phyloP scores from a whole-genome alignment of 2,888 invertebrate species.

The Ypsolopha scabrella region DNA sequence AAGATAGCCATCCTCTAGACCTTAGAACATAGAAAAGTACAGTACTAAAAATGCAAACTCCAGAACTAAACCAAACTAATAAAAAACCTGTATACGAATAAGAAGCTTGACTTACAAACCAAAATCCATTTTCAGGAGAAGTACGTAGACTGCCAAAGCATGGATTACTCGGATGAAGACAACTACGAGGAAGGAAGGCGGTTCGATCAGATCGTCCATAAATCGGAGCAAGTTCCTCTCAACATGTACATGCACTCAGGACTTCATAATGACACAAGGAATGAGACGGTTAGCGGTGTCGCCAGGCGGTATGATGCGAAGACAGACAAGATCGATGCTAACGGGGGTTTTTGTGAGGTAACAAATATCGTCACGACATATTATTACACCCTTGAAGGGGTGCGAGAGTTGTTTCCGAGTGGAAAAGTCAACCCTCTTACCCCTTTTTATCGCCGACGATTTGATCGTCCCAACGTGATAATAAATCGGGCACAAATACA shows the following conservation, averaged over 20 bases:
- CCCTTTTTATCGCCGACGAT: no score
- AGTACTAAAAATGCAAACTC: no score
- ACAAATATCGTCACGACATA: not conserved
- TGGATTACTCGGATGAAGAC: conserved; percentile 45
- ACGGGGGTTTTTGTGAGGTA: conserved; percentile 57
- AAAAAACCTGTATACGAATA: not conserved
- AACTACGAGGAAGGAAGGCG: conserved; percentile 25
- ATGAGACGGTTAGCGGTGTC: conserved; percentile 6
- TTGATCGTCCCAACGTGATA: no score
- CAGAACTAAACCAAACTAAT: no score
- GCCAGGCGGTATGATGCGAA: conserved; percentile 11
- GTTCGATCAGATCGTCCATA: conserved; percentile 13
- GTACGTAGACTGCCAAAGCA: conserved; percentile 55
- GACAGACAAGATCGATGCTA: conserved; percentile 13
- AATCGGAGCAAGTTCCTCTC: conserved; percentile 32
- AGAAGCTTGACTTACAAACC: not conserved
- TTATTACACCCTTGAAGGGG: no score
- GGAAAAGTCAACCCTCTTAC: no score
- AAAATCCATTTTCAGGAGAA: conserved; percentile 31
- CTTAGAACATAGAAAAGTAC: no score
- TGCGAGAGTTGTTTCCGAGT: no score
- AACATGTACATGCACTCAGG: conserved; percentile 46
- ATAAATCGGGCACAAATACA: no score
- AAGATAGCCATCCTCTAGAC: no score
- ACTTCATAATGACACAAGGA: conserved; percentile 28